These are phyloP conservation scores for Addax nasomaculatus DNA, from an alignment of 2,113 vertebrate genomes.

Conservation along the genomic window DNA sequence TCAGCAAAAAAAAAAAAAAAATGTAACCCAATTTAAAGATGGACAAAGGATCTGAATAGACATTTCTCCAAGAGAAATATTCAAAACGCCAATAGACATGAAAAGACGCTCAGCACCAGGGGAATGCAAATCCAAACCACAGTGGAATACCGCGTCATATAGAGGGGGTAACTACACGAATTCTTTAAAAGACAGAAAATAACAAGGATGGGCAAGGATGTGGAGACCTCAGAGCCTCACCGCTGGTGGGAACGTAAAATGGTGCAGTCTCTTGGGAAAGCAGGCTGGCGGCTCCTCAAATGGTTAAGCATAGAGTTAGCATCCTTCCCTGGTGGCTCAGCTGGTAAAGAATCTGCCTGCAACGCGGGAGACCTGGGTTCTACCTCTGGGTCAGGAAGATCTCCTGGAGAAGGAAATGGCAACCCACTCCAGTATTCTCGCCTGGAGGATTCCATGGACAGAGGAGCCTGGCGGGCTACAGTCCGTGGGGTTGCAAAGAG, in stretches of 20 bases:
- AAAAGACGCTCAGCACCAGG: background rate
- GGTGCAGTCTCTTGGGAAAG: background rate
- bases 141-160: background rate
- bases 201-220: background rate
- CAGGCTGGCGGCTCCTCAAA: background rate
- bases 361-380: background rate
- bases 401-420: background rate
- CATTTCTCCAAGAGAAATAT: background rate
- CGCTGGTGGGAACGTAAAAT: fast-evolving
- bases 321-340: background rate
- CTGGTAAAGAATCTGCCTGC: background rate
- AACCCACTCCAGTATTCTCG: background rate
- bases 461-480: background rate
- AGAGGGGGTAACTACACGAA: fast-evolving
- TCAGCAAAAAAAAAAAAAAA: background rate
- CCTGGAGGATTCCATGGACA: background rate
- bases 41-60: background rate
- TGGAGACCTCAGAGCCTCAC: background rate
- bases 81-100: background rate
- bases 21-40: too few species aligned
- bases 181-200: background rate
- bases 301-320: too few species aligned
- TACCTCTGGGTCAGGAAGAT: background rate
- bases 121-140: background rate
- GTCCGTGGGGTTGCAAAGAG: background rate